Percentiles rank a stretch among this genome's conserved stretches.
These are phyloP conservation scores for Diplazon laetatorius DNA, from an alignment of 2,888 invertebrate species.

Conservation along the genomic window DNA sequence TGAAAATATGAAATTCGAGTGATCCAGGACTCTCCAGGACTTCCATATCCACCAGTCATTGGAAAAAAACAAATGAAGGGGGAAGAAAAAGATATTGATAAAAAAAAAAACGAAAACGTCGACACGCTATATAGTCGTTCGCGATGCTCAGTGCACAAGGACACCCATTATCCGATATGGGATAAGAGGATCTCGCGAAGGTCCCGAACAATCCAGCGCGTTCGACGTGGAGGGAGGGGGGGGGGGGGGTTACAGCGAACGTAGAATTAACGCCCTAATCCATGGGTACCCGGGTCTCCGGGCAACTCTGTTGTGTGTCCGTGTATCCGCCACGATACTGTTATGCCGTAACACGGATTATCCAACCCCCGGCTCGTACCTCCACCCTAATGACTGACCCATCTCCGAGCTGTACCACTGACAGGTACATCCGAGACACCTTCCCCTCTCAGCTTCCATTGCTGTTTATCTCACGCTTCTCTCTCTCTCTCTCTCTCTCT, in stretches of 20 bases:
- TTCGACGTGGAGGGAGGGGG: background rate
- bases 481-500: background rate
- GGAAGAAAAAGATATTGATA: background rate
- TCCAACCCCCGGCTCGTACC: conserved; percentile 26
- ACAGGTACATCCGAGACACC: conserved; percentile 44
- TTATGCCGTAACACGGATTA: conserved; percentile 56
- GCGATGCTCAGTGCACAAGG: conserved; percentile 7
- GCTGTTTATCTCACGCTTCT: background rate
- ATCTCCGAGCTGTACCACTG: conserved; percentile 48
- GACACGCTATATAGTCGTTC: background rate
- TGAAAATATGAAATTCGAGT: too few relatives aligned
- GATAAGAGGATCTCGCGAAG: background rate
- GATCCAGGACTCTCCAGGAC: too few relatives aligned
- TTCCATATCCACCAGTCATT: too few relatives aligned
- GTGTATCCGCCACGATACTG: conserved; percentile 28
- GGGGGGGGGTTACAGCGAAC: too few relatives aligned
- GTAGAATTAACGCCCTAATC: conserved; percentile 57
- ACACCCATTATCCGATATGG: conserved; percentile 10
- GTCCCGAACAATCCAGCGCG: background rate
- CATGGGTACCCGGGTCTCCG: conserved; percentile 10
- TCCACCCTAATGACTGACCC: conserved; percentile 56
- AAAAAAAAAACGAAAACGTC: background rate
- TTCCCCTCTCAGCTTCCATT: background rate
- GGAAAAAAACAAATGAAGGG: too few relatives aligned
- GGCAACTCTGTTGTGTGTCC: conserved; percentile 19